Evolutionary conservation across 2,113 vertebrate genomes (phyloP).

Genomic region (Atlantisia rogersi): DNA sequence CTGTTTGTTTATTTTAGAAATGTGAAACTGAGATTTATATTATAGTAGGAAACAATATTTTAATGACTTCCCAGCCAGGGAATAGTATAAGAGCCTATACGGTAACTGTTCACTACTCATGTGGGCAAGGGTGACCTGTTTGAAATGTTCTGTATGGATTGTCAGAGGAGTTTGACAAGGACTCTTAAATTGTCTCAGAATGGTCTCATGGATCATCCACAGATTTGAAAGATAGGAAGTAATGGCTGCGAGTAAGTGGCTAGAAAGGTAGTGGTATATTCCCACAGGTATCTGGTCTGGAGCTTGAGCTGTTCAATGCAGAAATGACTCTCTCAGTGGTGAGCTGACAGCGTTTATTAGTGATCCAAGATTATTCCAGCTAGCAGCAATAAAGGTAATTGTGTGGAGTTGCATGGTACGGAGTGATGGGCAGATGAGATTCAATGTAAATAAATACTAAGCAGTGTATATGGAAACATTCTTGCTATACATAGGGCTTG

Average conservation of each 20-base stretch:
- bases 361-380: neutral
- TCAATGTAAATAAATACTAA: neutral
- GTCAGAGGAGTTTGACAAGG: neutral
- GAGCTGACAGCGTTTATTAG: neutral
- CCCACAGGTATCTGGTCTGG: neutral
- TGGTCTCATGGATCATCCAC: neutral
- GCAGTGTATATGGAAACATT: neutral
- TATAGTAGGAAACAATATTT: neutral
- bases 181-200: neutral
- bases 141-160: neutral
- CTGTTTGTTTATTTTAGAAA: constrained; percentile 39
- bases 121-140: neutral
- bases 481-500: neutral
- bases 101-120: neutral
- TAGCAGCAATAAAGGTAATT: neutral
- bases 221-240: neutral
- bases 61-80: neutral
- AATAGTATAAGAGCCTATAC: neutral
- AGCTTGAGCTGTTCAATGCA: neutral
- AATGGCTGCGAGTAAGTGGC: neutral
- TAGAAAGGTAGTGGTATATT: neutral
- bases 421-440: neutral
- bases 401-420: neutral
- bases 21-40: constrained; percentile 32
- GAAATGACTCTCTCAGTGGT: neutral